Percentiles rank a stretch among this genome's conserved stretches.
phyloP scores from a whole-genome alignment of 2,797 vertebrate genomes.

The Sebastes hubbsi region DNA sequence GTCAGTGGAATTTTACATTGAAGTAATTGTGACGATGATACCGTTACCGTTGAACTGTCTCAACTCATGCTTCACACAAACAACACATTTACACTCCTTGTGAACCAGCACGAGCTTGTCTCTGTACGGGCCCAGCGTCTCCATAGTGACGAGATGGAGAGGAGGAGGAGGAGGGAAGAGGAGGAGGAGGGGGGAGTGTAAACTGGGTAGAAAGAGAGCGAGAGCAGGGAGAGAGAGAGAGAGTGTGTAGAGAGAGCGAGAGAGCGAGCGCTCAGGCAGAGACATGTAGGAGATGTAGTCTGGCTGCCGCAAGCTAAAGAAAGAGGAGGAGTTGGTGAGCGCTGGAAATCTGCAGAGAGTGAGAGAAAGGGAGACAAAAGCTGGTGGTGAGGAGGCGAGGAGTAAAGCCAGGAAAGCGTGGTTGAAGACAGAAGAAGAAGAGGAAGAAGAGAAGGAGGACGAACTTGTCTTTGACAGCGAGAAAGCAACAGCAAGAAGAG shows the following conservation, averaged over 20 bases:
- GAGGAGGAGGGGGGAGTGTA: constrained; percentile 23
- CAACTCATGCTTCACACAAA: constrained; percentile 34
- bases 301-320: constrained; percentile 77
- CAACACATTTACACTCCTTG: constrained; percentile 31
- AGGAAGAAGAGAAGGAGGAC: not conserved
- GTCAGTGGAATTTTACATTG: not conserved
- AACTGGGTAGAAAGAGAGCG: constrained; percentile 47
- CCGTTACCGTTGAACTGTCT: not conserved
- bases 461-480: constrained; percentile 25
- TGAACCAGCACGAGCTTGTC: constrained; percentile 61
- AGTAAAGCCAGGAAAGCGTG: constrained; percentile 47
- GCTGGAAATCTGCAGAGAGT: constrained; percentile 72
- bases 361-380: constrained; percentile 64
- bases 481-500: constrained; percentile 24
- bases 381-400: constrained; percentile 66
- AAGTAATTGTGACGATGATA: not conserved
- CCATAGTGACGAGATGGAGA: constrained; percentile 75
- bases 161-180: constrained; percentile 20
- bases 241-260: constrained; percentile 26
- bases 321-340: constrained; percentile 75
- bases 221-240: not conserved
- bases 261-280: constrained; percentile 72
- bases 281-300: constrained; percentile 81
- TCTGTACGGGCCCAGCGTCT: constrained; percentile 64
- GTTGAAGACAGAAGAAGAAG: constrained; percentile 23